These are phyloP conservation scores for Platorchestia sp. DNA, from an alignment of 1,140 invertebrate genomes.

Conservation along the genomic window DNA sequence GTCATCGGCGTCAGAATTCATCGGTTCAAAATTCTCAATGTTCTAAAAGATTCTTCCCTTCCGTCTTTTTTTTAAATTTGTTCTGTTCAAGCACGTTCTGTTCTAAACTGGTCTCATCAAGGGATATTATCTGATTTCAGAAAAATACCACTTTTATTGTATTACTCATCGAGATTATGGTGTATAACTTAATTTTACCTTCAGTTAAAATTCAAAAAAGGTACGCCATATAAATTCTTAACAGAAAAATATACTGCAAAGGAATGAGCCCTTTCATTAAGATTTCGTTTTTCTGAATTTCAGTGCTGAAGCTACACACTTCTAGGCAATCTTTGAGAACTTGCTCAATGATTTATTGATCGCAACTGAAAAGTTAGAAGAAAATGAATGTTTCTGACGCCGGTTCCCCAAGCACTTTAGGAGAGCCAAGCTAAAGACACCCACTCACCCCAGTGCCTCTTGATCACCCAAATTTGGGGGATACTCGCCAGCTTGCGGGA, in stretches of 20 bases:
- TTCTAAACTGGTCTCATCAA: background rate
- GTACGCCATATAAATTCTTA: background rate
- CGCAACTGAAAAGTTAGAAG: background rate
- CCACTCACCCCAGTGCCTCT: constrained; percentile 50
- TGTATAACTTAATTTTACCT: background rate
- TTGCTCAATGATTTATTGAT: background rate
- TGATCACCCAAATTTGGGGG: constrained; percentile 41
- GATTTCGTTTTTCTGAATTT: background rate
- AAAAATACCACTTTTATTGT: background rate
- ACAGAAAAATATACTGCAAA: background rate
- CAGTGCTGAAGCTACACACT: background rate
- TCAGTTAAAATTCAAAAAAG: background rate
- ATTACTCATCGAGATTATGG: background rate
- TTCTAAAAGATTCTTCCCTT: background rate
- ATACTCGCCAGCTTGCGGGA: constrained; percentile 38
- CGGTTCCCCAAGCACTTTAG: background rate
- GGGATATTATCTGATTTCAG: background rate
- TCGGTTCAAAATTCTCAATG: background rate
- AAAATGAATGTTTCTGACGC: background rate
- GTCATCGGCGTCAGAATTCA: background rate
- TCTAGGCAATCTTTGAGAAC: background rate
- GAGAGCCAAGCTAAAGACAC: constrained; percentile 1
- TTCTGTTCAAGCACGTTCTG: background rate
- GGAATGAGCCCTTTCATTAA: background rate
- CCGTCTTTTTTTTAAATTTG: background rate